These are phyloP conservation scores for Erebia ligea DNA, from an alignment of 2,888 invertebrate genomes.

Conservation along the genomic window DNA sequence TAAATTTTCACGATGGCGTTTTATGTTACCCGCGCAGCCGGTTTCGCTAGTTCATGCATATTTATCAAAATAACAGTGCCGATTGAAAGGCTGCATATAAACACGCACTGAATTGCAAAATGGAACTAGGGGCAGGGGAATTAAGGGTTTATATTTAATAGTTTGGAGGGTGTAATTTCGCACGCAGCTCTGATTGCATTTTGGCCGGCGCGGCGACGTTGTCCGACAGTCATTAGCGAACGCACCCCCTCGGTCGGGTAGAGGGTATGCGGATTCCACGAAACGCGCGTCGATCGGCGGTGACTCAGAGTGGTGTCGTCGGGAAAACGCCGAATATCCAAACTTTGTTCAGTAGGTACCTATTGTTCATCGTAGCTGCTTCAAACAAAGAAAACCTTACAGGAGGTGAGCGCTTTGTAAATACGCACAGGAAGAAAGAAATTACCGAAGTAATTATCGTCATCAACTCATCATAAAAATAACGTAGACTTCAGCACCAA, in stretches of 20 bases:
- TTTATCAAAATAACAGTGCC: conserved; percentile 82
- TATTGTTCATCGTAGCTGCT: neutral
- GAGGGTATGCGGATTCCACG: conserved; percentile 75
- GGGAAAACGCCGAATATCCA: conserved; percentile 71
- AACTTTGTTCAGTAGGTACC: neutral
- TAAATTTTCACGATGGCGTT: conserved; percentile 82
- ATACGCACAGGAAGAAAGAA: no score
- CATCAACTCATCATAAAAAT: no score
- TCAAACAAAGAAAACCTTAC: neutral
- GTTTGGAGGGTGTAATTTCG: conserved; percentile 74
- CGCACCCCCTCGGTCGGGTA: conserved; percentile 58
- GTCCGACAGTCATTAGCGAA: conserved; percentile 77
- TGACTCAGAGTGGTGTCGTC: conserved; percentile 68
- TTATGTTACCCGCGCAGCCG: conserved; percentile 73
- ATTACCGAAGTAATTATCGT: no score
- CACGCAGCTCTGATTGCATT: conserved; percentile 60
- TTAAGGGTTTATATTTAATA: conserved; percentile 68
- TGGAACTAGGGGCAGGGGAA: conserved; percentile 58
- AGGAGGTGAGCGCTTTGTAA: no score
- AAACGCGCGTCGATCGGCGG: conserved; percentile 57
- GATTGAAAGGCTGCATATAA: conserved; percentile 82
- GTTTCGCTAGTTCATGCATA: conserved; percentile 81
- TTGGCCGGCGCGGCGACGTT: conserved; percentile 57
- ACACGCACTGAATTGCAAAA: conserved; percentile 76
- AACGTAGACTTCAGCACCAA: no score